Conservation (phyloP, 2,888 invertebrate species). For the Sipha maydis region DNA sequence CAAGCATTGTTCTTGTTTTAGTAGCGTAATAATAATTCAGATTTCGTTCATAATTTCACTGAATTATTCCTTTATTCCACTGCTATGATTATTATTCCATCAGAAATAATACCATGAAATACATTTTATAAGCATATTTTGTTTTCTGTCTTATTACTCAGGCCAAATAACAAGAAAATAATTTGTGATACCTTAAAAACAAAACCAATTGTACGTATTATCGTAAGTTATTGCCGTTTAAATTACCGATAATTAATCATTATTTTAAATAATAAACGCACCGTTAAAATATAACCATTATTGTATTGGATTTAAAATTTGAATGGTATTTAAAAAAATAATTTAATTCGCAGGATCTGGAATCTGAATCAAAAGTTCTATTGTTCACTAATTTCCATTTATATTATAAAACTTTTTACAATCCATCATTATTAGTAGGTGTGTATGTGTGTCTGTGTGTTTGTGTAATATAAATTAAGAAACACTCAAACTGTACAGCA, state of each 20-base stretch:
- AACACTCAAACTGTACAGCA: background rate
- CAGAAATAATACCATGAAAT: background rate
- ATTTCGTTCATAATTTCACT: slow-evolving; percentile 36
- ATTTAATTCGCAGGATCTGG: too few relatives aligned
- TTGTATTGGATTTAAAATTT: too few relatives aligned
- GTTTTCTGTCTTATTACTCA: background rate
- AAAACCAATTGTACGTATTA: background rate
- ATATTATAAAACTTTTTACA: background rate
- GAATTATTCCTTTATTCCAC: slow-evolving; percentile 15
- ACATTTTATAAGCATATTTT: background rate
- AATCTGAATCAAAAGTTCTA: background rate
- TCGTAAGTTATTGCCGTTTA: background rate
- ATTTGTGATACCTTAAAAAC: background rate
- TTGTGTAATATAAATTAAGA: background rate
- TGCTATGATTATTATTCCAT: slow-evolving; percentile 11
- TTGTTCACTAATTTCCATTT: background rate
- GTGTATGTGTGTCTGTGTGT: background rate
- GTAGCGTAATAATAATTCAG: slow-evolving; percentile 14
- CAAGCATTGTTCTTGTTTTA: slow-evolving; percentile 28
- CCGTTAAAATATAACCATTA: too few relatives aligned
- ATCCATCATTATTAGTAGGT: background rate
- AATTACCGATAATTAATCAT: background rate
- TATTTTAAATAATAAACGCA: too few relatives aligned
- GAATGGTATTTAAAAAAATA: too few relatives aligned
- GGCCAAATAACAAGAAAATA: background rate